These are phyloP conservation scores for Oenanthe oenanthe DNA, from an alignment of 2,113 vertebrate species.

Conservation along the genomic window DNA sequence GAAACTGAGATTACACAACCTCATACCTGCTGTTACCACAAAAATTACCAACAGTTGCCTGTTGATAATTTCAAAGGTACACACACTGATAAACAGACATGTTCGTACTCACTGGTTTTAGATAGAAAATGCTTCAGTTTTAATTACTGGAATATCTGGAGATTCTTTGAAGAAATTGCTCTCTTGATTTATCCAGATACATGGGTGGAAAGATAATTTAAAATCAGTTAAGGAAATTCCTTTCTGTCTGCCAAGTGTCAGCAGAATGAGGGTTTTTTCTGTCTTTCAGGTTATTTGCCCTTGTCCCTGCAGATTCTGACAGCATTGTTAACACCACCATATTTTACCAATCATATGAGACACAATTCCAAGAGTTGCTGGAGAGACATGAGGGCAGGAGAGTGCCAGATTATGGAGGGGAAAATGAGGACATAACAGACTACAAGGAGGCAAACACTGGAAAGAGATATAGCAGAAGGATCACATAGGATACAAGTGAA, in stretches of 20 bases:
- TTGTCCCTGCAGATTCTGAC: neutral
- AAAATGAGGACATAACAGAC: neutral
- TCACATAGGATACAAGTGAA: rapidly evolving
- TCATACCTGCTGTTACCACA: neutral
- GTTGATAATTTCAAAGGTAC: neutral
- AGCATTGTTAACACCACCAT: neutral
- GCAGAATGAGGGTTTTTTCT: neutral
- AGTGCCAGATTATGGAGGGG: neutral
- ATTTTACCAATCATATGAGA: neutral
- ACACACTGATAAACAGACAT: neutral
- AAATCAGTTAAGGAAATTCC: neutral
- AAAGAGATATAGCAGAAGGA: neutral
- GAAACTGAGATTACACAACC: neutral
- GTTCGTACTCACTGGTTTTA: neutral
- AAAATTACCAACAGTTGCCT: neutral
- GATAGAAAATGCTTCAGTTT: neutral
- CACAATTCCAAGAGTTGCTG: neutral
- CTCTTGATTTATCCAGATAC: neutral
- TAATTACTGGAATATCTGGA: neutral
- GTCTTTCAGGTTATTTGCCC: neutral
- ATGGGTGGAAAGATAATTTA: neutral
- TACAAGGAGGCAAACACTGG: neutral
- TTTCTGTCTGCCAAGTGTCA: neutral
- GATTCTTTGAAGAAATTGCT: neutral
- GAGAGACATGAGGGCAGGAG: neutral